Percentiles rank a stretch among this genome's conserved stretches.
Evolutionary conservation across 2,797 vertebrate genomes (phyloP).

Genomic region (Lithobates pipiens): DNA sequence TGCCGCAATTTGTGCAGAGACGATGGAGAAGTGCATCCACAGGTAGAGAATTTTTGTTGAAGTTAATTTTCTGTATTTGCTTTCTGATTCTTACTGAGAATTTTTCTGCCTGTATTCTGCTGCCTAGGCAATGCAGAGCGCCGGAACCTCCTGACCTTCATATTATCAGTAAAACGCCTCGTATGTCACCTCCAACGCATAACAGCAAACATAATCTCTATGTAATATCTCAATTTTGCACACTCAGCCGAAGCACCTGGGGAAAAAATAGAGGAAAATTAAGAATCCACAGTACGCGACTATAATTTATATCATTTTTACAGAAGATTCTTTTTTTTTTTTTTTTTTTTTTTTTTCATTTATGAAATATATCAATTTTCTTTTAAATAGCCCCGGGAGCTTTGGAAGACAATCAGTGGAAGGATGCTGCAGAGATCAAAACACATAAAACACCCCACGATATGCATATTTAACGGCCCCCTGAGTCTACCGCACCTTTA

Average conservation of each 20-base stretch:
- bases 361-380: constrained; percentile 8
- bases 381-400: constrained; percentile 26
- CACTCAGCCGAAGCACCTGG: neutral
- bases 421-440: constrained; percentile 9
- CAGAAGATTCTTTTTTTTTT: neutral
- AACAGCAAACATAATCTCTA: constrained; percentile 4
- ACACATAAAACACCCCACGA: constrained; percentile 7
- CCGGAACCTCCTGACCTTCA: neutral
- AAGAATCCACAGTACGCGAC: neutral
- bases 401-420: constrained; percentile 21
- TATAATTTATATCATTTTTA: constrained; percentile 23
- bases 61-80: constrained; percentile 5
- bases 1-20: constrained; percentile 23
- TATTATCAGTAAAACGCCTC: constrained; percentile 14
- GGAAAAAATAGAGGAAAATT: neutral
- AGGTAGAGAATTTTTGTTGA: neutral
- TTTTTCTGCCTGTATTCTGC: neutral
- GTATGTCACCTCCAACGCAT: neutral
- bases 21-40: constrained; percentile 12
- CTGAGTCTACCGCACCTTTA: neutral
- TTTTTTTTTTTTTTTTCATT: neutral
- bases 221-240: constrained; percentile 17
- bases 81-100: neutral
- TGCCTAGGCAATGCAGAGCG: neutral
- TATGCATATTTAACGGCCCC: constrained; percentile 16